Evolutionary conservation across 1,140 invertebrate genomes (phyloP).

Genomic region (Vanessa atalanta): DNA sequence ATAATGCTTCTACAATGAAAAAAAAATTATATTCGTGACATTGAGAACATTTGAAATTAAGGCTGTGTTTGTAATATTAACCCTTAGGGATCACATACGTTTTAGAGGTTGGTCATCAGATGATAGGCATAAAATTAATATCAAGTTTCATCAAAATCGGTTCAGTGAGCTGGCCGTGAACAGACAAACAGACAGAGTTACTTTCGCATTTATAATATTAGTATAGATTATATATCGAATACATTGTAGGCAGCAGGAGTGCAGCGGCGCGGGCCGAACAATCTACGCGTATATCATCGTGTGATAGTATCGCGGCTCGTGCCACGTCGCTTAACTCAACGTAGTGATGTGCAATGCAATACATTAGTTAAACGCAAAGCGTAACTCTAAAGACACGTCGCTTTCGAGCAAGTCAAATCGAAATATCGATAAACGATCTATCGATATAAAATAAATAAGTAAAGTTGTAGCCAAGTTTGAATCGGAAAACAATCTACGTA

Average conservation of each 20-base stretch:
- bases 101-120: no score
- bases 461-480: slow-evolving; percentile 14
- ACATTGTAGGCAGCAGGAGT: background rate
- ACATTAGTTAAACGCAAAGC: background rate
- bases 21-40: no score
- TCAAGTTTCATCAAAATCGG: no score
- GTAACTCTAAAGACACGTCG: background rate
- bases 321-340: slow-evolving; percentile 60
- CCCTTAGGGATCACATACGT: no score
- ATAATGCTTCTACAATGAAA: no score
- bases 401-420: background rate
- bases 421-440: slow-evolving; percentile 2
- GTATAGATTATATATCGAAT: background rate
- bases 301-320: slow-evolving; percentile 65
- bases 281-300: slow-evolving; percentile 63
- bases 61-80: no score
- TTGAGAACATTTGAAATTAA: no score
- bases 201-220: background rate
- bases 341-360: slow-evolving; percentile 42
- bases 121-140: no score
- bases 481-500: slow-evolving; percentile 39
- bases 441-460: slow-evolving; percentile 12
- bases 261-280: slow-evolving; percentile 51
- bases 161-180: background rate
- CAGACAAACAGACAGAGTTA: no score